phyloP scores from a whole-genome alignment of 2,888 invertebrate genomes.

The Itoplectis maculator region DNA sequence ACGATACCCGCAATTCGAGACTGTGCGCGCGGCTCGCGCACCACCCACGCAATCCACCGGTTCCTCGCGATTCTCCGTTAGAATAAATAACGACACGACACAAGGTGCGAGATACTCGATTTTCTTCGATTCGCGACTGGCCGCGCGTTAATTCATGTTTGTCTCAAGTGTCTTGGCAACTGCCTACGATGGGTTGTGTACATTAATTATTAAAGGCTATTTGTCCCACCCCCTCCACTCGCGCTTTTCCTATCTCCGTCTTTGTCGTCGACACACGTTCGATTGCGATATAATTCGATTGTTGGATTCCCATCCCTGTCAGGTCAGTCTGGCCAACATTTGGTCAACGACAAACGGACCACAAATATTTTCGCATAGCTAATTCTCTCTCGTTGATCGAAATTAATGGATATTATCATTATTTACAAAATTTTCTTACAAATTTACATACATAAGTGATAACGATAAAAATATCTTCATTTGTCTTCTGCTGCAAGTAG shows the following conservation, averaged over 20 bases:
- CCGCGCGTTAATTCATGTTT: background rate
- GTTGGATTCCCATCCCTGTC: constrained; percentile 25
- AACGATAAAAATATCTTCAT: too few species aligned
- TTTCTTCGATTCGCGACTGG: background rate
- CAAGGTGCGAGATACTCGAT: background rate
- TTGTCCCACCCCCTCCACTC: background rate
- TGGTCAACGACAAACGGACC: background rate
- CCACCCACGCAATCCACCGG: background rate
- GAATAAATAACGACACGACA: background rate
- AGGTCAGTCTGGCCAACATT: constrained; percentile 10
- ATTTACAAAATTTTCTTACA: too few species aligned
- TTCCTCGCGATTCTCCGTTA: background rate
- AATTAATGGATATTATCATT: background rate
- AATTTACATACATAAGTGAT: too few species aligned
- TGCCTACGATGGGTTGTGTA: background rate
- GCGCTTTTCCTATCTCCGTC: background rate
- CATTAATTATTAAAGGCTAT: background rate
- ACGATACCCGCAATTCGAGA: constrained; percentile 6
- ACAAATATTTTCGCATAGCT: background rate
- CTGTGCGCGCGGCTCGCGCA: background rate
- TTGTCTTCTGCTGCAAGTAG: too few species aligned
- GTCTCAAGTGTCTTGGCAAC: background rate
- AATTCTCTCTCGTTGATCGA: too few species aligned
- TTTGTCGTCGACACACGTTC: background rate
- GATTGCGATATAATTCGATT: constrained; percentile 36